These are phyloP conservation scores for Netelia virgata DNA, from an alignment of 2,888 invertebrate species.

Conservation along the genomic window DNA sequence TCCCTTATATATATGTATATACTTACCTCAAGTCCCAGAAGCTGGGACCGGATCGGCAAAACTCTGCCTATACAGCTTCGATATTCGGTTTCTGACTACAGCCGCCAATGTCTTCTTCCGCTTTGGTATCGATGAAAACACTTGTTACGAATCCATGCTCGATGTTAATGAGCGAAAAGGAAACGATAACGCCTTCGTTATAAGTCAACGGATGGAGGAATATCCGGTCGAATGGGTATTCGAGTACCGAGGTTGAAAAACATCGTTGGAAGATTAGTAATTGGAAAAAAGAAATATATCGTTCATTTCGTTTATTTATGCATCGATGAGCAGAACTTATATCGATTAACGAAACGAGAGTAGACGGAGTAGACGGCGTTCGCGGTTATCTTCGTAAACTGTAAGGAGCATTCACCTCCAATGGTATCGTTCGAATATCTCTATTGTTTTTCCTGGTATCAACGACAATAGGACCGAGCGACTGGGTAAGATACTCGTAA, in stretches of 20 bases:
- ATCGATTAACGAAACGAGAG: not conserved
- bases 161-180: not conserved
- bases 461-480: conserved; percentile 86
- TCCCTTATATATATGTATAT: conserved; percentile 50
- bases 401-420: not conserved
- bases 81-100: too few relatives aligned
- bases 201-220: not conserved
- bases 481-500: conserved; percentile 87
- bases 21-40: conserved; percentile 55
- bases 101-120: not conserved
- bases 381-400: too few relatives aligned
- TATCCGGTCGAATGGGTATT: too few relatives aligned
- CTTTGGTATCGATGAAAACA: not conserved
- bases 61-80: too few relatives aligned
- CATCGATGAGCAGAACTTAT: not conserved
- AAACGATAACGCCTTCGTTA: not conserved
- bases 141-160: not conserved
- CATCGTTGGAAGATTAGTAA: too few relatives aligned
- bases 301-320: conserved; percentile 54
- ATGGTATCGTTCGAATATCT: not conserved
- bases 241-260: too few relatives aligned
- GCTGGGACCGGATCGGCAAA: too few relatives aligned
- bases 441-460: conserved; percentile 35
- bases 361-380: too few relatives aligned
- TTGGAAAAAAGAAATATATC: too few relatives aligned